phyloP scores from a whole-genome alignment of 1,140 invertebrate species.

The Platorchestia sp. region DNA sequence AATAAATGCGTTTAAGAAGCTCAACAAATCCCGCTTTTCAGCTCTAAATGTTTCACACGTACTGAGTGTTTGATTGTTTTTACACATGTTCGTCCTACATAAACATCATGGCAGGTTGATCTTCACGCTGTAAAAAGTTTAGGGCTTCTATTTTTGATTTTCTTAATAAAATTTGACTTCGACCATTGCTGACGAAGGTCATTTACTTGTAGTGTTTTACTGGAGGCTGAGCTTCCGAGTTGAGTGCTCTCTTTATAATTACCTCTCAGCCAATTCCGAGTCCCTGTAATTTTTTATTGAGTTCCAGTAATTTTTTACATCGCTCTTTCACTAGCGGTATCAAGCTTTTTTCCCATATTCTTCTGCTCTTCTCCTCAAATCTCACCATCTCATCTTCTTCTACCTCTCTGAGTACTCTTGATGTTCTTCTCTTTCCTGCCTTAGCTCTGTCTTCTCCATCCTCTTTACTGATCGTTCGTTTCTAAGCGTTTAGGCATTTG shows the following conservation, averaged over 20 bases:
- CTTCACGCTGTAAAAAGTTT: not conserved
- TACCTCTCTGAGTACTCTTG: not conserved
- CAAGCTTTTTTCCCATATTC: not conserved
- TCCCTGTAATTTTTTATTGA: not conserved
- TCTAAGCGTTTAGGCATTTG: not conserved
- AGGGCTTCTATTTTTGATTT: not conserved
- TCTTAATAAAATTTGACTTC: not conserved
- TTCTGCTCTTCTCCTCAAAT: not conserved
- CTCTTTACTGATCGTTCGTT: not conserved
- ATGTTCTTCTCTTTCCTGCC: not conserved
- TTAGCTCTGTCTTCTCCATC: not conserved
- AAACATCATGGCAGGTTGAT: not conserved
- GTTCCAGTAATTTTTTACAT: not conserved
- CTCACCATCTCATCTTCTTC: not conserved
- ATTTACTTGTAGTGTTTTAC: constrained; percentile 2
- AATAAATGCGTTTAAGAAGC: not conserved
- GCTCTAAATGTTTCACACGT: not conserved
- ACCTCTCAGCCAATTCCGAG: not conserved
- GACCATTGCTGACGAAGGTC: not conserved
- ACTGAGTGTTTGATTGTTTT: not conserved
- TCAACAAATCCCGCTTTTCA: not conserved
- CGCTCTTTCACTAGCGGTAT: not conserved
- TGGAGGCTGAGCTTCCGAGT: not conserved
- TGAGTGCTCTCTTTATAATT: not conserved
- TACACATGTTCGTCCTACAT: not conserved